Conservation (phyloP, 2,888 invertebrate species). For the Aporophyla lueneburgensis region DNA sequence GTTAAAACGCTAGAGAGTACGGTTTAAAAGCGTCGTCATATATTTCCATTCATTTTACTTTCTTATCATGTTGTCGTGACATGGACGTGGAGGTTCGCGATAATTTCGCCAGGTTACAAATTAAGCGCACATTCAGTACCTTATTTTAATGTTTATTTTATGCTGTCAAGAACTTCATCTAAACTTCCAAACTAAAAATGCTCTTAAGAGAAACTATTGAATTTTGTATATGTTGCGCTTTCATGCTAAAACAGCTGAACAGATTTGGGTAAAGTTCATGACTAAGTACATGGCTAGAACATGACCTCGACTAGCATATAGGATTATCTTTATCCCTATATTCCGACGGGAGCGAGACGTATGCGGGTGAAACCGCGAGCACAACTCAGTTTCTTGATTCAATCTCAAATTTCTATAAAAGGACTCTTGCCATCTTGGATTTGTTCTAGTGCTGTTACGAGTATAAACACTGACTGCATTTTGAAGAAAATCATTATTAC, state of each 20-base stretch:
- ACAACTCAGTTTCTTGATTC: not conserved
- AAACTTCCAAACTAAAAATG: not conserved
- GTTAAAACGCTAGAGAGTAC: not conserved
- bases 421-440: not conserved
- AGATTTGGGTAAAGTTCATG: no score
- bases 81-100: not conserved
- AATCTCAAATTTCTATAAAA: not conserved
- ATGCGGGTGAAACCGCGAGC: no score
- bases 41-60: not conserved
- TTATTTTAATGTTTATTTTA: not conserved
- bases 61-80: no score
- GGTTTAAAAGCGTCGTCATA: not conserved
- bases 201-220: not conserved
- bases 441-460: not conserved
- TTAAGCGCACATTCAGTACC: not conserved
- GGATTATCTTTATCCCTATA: no score
- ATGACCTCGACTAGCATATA: no score
- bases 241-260: not conserved
- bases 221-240: not conserved
- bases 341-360: no score
- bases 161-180: not conserved
- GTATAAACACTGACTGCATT: not conserved
- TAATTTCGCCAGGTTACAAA: not conserved
- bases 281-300: no score
- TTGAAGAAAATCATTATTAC: not conserved